Base-by-base conservation (phyloP, 37 sponge, comb jelly and placozoan species). In the Lycopodina hypogea region DNA sequence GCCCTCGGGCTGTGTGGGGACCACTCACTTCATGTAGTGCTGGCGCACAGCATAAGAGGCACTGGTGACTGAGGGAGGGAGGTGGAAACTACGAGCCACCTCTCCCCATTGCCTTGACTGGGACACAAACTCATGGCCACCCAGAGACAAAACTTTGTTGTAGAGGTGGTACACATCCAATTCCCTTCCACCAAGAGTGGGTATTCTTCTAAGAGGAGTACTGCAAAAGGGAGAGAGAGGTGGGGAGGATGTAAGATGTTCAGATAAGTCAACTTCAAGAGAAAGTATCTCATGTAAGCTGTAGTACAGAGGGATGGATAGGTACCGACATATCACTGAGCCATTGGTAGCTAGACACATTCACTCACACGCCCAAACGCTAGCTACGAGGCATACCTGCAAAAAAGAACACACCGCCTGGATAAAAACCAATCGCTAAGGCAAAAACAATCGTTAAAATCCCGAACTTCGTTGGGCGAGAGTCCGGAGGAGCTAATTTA, bases 131-230 rank as follows among this genome's bases (percentile, higher is more conserved):
- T 84, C 72, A 3, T 77, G 75, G 1, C 90, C 90, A 18, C 86
- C 86, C 56, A 84, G 69, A 12, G 58, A 42, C 34, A 42, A 24
- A 28, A 89, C 90, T 37, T 84, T 75, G 40, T 75, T 33, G 75
- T 84, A 89, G 67, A 89, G 85, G 57, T 84, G 81, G 76, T 71
- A 81, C 22, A 89, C 57, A 55, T 89, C 77, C 45, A 89, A 41
- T 69, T 84, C 90, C 41, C 77, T 42, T 26, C 90, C 90, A 19
- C 86, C 86, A 6, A 90, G 68, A 34, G 81, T 35, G 6, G 91
- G 91, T 14, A 90, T 17, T 8, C 87, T 63, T 36, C 66, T 65
- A 19, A 90, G 38, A 1, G 86, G 74, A 1, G 79, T 81, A n/a
- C 90, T 89, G 28, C 52, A 62, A 26, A 15, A 56, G 63, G 14